Conservation (phyloP, 2,113 vertebrate species). For the Zosterops pallidus region DNA sequence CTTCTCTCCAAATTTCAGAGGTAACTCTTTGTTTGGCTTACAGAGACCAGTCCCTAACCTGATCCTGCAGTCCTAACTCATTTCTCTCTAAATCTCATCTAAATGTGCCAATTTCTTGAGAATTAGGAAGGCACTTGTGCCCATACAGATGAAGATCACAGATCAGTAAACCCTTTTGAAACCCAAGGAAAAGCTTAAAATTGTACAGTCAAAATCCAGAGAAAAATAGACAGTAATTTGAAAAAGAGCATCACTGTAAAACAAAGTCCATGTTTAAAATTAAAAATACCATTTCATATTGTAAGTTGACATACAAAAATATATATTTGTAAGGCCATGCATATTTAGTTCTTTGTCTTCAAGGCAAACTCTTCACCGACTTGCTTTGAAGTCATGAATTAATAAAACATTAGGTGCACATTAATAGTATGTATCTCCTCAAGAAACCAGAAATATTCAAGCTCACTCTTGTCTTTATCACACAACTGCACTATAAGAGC, state of each 20-base stretch:
- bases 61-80: not conserved
- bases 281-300: not conserved
- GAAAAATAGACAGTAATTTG: not conserved
- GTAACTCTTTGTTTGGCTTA: not conserved
- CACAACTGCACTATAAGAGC: not conserved
- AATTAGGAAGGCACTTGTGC: not conserved
- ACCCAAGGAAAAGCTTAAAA: not conserved
- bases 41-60: not conserved
- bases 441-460: slow-evolving; percentile 63
- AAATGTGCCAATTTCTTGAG: not conserved
- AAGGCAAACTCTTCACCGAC: slow-evolving; percentile 4
- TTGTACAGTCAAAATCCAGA: not conserved
- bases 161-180: not conserved
- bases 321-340: not conserved
- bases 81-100: not conserved
- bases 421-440: slow-evolving; percentile 43
- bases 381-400: slow-evolving; percentile 44
- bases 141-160: fast-evolving
- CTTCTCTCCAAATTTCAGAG: not conserved
- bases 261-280: not conserved
- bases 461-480: slow-evolving; percentile 56
- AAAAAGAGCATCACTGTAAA: not conserved
- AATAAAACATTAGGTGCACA: slow-evolving; percentile 58
- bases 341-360: slow-evolving; percentile 41
- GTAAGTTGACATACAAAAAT: not conserved